phyloP scores from a whole-genome alignment of 2,888 invertebrate genomes.

The Glyphotaelius pellucidus region DNA sequence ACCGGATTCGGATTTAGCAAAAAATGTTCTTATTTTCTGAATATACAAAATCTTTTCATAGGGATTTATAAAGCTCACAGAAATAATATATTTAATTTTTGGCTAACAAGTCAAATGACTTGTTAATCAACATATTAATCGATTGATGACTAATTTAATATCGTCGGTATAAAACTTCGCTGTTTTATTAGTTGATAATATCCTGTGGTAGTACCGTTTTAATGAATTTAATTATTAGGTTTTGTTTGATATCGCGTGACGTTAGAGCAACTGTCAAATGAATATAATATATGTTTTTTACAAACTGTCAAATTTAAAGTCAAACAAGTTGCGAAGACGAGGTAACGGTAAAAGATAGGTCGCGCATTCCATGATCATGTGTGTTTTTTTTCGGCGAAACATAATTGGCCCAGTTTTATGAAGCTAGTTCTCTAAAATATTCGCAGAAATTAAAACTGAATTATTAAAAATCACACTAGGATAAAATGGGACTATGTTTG shows the following conservation, averaged over 20 bases:
- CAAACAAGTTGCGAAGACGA: conserved; percentile 6
- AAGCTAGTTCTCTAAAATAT: background rate
- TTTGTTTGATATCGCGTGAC: background rate
- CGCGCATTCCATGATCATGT: conserved; percentile 34
- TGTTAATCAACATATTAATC: background rate
- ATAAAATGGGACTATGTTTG: no score
- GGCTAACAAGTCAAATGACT: background rate
- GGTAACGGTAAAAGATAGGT: conserved; percentile 21
- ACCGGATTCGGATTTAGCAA: no score
- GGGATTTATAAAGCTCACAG: background rate
- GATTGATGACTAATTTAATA: background rate
- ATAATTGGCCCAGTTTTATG: conserved; percentile 12
- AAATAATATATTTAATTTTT: background rate
- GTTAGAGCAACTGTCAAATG: background rate
- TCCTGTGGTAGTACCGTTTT: background rate
- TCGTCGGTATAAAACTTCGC: background rate
- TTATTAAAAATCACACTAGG: no score
- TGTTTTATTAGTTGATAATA: background rate
- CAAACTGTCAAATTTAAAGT: conserved; percentile 9
- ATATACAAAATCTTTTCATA: background rate
- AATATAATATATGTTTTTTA: background rate
- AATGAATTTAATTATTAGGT: background rate
- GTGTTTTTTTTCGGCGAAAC: conserved; percentile 42
- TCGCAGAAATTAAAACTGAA: background rate
- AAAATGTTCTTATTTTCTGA: background rate